Base-by-base conservation (phyloP, 2,797 vertebrate species). In the Gila robusta region DNA sequence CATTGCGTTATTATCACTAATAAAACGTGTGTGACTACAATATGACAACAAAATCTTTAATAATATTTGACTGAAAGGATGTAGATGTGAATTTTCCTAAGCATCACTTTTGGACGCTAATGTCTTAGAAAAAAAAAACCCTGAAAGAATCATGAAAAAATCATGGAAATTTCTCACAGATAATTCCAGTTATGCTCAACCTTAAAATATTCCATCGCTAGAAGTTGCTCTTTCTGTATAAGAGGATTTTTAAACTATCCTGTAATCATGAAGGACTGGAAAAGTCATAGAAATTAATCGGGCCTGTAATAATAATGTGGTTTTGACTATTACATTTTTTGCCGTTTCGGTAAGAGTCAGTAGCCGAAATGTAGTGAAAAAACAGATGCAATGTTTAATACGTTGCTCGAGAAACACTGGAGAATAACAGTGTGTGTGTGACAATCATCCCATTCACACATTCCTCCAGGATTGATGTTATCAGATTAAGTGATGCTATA, bases 221-320 rank as follows among this genome's bases (percentile, higher is more conserved):
- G 73, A 54, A 54, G 73, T 26, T 12, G 26, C 72, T 52, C 47
- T 52, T 19, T 52, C 44, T n/a, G 52, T 8, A 56, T 74, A 3
- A 37, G 28, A 74, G 19, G 44, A 11, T 19, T 52, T 52, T 77
- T 12, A 56, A 77, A 56, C 8, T 5, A 39, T 77, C 74, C 74
- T 78, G 74, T 78, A 23, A 78, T 54, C 74, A 78, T 17, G 74
- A 47, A 47, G 70, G 21, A 39, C 71, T 83, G 81, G 81, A 83
- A 83, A 82, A 73, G 0, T 56, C 79, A 37, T 81, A 35, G 35
- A 26, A 8, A 67, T n/a, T 1, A 8, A 44, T 39, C 7, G 19
- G 69, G 80, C 39, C 81, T 73, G 70, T 41, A 73, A 83, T 69
- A n/a, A 83, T 83, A 41, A 35, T 83, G 81, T 47, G 81, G 81